phyloP scores from a whole-genome alignment of 1,140 invertebrate genomes.

The Caenorhabditis inopinata region DNA sequence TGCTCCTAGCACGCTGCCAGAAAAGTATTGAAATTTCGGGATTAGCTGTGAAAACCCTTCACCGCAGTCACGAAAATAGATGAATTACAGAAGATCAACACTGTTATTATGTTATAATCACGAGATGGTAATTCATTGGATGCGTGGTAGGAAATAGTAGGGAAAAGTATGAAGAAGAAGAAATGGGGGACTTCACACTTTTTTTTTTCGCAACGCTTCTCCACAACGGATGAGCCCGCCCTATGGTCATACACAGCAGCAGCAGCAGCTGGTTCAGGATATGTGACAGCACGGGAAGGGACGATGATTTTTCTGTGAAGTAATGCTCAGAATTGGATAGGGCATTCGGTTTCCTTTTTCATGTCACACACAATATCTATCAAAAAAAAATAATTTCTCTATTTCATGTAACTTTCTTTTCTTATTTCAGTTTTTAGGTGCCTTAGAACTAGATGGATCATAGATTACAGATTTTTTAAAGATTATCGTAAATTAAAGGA shows the following conservation, averaged over 20 bases:
- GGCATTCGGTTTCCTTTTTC: constrained; percentile 15
- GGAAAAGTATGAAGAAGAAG: constrained; percentile 2
- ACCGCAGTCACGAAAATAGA: too few relatives aligned
- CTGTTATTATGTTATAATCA: background rate
- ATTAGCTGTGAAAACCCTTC: too few relatives aligned
- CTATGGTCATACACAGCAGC: constrained; percentile 1
- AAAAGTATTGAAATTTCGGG: too few relatives aligned
- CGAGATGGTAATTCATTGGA: background rate
- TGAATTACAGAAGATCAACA: background rate
- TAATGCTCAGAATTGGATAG: background rate
- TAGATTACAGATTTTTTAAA: background rate
- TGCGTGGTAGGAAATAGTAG: background rate
- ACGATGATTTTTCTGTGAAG: background rate
- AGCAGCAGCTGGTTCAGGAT: background rate
- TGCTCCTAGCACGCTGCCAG: background rate
- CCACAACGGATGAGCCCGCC: constrained; percentile 30
- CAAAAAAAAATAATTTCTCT: constrained; percentile 2
- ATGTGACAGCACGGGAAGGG: constrained; percentile 3
- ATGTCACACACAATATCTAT: constrained; percentile 23
- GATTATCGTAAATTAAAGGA: too few relatives aligned
- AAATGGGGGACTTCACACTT: background rate
- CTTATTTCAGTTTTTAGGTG: background rate
- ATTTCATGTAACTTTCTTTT: background rate
- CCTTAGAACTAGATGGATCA: background rate
- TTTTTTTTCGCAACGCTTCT: background rate